Evolutionary conservation across 2,888 invertebrate species (phyloP), one percentile per base, ranked within the genome.

Genomic region (Andrena haemorrhoa): DNA sequence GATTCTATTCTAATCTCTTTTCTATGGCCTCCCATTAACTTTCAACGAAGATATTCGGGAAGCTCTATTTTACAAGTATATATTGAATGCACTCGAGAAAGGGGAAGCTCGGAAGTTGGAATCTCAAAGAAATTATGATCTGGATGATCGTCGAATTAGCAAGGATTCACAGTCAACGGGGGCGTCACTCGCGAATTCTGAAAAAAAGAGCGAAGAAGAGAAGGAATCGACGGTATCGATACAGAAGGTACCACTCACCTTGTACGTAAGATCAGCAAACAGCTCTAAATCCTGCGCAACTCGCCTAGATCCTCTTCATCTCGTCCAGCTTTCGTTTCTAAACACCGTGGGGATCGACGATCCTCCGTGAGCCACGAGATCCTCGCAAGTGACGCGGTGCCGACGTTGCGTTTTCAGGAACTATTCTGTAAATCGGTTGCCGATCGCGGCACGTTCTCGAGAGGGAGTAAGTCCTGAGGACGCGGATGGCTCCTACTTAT

Each of bases 381-480:
- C 51, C 12, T 65, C 49, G 70, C 51, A 31, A 51, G 71, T 60
- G 71, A 49, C 47, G 56, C 56, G 82, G 33, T 63, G 35, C 23
- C n/a, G 77, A 5, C 33, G 70, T 26, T 56, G 77, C 56, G 82
- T 82, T 86, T 87, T 83, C 83, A 85, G 81, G 47, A 83, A 88
- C 89, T 85, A 89, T 88, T 87, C 85, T 78, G 87, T 77, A 91
- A 92, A 93, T 92, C 90, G 89, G 88, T 92, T 87, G 91, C 91
- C 88, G 91, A 91, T 91, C 92, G 91, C 91, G 90, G 88, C 92
- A 90, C 92, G 93, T 93, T 92, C 92, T 90, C 93, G 90, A 92
- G 92, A 93, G 93, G 93, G 93, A 93, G 93, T 93, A 93, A 93
- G 93, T 93, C 92, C 93, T 92, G 92, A 91, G 92, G 93, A 93